phyloP scores from a whole-genome alignment of 2,113 vertebrate genomes.

The Proterorhinus semilunaris region DNA sequence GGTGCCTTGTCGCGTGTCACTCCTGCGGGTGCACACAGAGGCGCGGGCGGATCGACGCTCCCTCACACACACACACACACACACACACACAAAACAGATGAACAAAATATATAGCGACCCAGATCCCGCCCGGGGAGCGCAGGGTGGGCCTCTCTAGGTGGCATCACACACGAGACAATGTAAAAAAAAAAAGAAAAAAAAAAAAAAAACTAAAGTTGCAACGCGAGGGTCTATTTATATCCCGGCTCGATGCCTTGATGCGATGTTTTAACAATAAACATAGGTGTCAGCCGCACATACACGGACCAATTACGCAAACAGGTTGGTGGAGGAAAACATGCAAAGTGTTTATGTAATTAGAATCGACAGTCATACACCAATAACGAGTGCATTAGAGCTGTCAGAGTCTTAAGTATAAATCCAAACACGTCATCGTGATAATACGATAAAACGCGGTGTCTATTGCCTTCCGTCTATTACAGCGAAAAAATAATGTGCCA shows the following conservation, averaged over 20 bases:
- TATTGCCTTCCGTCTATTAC: no score
- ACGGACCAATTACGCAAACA: neutral
- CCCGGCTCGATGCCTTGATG: neutral
- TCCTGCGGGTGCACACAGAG: neutral
- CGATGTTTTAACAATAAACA: constrained; percentile 4
- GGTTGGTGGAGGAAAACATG: neutral
- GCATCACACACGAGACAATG: constrained; percentile 6
- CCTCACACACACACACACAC: neutral
- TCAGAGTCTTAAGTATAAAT: neutral
- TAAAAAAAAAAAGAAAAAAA: neutral
- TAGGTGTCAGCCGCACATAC: neutral
- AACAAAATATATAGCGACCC: neutral
- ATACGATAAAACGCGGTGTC: no score
- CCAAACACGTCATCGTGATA: neutral
- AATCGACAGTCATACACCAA: neutral
- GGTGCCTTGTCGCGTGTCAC: neutral
- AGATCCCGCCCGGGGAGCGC: neutral
- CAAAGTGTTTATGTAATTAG: neutral
- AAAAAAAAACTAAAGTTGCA: neutral
- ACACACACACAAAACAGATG: neutral
- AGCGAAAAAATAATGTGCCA: no score
- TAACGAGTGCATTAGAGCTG: neutral
- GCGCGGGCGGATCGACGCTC: neutral
- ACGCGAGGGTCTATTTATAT: neutral
- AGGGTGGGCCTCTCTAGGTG: constrained; percentile 26